phyloP scores from a whole-genome alignment of 2,888 invertebrate genomes.

The Biston betularia region DNA sequence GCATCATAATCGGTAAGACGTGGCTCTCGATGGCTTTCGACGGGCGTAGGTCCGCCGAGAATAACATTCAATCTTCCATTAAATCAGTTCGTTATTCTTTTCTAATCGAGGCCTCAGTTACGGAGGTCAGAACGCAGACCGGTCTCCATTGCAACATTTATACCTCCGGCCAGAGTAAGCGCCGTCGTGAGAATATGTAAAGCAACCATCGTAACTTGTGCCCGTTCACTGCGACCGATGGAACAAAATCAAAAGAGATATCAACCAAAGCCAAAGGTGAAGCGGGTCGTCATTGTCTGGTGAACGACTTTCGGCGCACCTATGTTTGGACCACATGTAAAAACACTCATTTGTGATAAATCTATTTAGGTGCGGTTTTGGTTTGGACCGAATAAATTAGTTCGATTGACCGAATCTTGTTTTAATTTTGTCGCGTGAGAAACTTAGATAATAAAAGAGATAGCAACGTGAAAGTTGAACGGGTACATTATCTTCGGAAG shows the following conservation, averaged over 20 bases:
- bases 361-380: slow-evolving; percentile 71
- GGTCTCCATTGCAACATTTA: slow-evolving; percentile 76
- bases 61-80: slow-evolving; percentile 60
- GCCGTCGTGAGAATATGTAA: slow-evolving; percentile 80
- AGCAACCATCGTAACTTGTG: slow-evolving; percentile 60
- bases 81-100: slow-evolving; percentile 63
- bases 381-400: slow-evolving; percentile 73
- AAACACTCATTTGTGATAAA: slow-evolving; percentile 75
- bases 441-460: slow-evolving; percentile 59
- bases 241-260: slow-evolving; percentile 37
- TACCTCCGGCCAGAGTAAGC: slow-evolving; percentile 72
- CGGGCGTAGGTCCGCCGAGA: slow-evolving; percentile 48
- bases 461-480: slow-evolving; percentile 62
- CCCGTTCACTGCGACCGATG: slow-evolving; percentile 43
- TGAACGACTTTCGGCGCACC: slow-evolving; percentile 60
- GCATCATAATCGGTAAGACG: slow-evolving; percentile 57
- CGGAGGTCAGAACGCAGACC: slow-evolving; percentile 69
- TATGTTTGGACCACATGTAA: slow-evolving; percentile 63
- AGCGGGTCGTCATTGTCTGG: slow-evolving; percentile 50
- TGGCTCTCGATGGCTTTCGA: slow-evolving; percentile 56
- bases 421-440: slow-evolving; percentile 75
- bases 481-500: slow-evolving; percentile 48
- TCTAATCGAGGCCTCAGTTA: slow-evolving; percentile 61
- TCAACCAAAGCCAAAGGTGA: slow-evolving; percentile 43
- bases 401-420: slow-evolving; percentile 71